Percentiles rank a stretch among this genome's conserved stretches.
Conservation (phyloP, 2,888 invertebrate species). For the Tipula lateralis region DNA sequence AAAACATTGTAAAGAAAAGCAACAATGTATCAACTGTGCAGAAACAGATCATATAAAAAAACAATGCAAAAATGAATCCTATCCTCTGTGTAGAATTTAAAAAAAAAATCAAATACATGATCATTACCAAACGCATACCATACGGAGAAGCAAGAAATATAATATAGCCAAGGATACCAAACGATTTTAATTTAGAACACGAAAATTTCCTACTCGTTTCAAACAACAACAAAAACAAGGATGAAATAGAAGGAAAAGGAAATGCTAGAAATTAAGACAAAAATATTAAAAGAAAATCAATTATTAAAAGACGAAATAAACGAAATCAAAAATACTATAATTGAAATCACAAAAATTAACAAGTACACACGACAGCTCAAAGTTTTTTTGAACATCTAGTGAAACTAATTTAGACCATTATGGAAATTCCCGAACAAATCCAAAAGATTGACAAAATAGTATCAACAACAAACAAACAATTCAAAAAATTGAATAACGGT, state of each 20-base stretch:
- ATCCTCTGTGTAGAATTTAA: background rate
- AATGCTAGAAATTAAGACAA: background rate
- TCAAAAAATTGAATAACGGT: no score
- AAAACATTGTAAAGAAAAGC: background rate
- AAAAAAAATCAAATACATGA: background rate
- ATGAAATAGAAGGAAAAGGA: background rate
- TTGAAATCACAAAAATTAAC: background rate
- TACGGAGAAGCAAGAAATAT: background rate
- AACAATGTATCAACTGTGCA: background rate
- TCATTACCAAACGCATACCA: no score
- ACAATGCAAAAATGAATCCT: background rate
- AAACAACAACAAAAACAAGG: background rate
- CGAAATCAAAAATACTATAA: background rate
- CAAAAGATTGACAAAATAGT: no score
- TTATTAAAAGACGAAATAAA: background rate
- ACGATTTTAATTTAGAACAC: background rate
- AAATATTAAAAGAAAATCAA: background rate
- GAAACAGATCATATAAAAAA: background rate
- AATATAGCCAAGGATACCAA: background rate
- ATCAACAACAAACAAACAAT: no score
- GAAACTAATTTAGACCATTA: no score
- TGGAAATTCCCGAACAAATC: no score
- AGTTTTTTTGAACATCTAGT: background rate
- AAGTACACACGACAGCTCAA: background rate
- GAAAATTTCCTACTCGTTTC: background rate